Evolutionary conservation across 1,140 invertebrate genomes (phyloP).

Genomic region (Drosophila truncata): DNA sequence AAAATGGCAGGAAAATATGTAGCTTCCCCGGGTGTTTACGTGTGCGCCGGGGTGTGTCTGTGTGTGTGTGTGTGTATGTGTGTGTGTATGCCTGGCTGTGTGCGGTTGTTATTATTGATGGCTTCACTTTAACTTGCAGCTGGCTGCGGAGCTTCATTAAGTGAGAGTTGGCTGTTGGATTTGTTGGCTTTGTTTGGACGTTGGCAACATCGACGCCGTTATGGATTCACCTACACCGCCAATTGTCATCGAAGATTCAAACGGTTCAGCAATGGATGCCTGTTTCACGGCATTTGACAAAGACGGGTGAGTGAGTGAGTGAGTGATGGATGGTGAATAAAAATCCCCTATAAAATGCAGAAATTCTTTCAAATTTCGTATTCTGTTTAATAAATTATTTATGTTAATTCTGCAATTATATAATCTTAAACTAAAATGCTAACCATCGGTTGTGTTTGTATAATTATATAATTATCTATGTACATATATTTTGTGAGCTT

Average conservation of each 20-base stretch:
- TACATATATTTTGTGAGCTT: neutral
- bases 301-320: slow-evolving; percentile 89
- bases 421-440: slow-evolving; percentile 8
- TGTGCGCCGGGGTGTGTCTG: slow-evolving; percentile 20
- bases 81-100: slow-evolving; percentile 26
- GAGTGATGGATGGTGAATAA: slow-evolving; percentile 69
- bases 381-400: slow-evolving; percentile 3
- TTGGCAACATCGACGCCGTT: slow-evolving; percentile 72
- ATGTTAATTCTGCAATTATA: slow-evolving; percentile 28
- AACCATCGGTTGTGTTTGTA: neutral
- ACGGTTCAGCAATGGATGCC: slow-evolving; percentile 91
- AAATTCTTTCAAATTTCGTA: neutral
- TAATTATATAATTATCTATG: slow-evolving; percentile 42
- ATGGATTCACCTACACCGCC: slow-evolving; percentile 85
- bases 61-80: no score
- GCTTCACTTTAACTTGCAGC: slow-evolving; percentile 79
- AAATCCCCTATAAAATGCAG: neutral
- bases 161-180: slow-evolving; percentile 53
- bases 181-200: slow-evolving; percentile 56
- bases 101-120: slow-evolving; percentile 77
- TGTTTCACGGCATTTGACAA: slow-evolving; percentile 95
- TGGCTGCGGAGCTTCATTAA: slow-evolving; percentile 69
- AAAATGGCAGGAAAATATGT: slow-evolving; percentile 11
- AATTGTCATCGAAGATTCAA: slow-evolving; percentile 86
- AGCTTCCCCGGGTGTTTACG: slow-evolving; percentile 27